Conservation (phyloP, 2,113 vertebrate species). For the Chaetorhynchus papuensis region DNA sequence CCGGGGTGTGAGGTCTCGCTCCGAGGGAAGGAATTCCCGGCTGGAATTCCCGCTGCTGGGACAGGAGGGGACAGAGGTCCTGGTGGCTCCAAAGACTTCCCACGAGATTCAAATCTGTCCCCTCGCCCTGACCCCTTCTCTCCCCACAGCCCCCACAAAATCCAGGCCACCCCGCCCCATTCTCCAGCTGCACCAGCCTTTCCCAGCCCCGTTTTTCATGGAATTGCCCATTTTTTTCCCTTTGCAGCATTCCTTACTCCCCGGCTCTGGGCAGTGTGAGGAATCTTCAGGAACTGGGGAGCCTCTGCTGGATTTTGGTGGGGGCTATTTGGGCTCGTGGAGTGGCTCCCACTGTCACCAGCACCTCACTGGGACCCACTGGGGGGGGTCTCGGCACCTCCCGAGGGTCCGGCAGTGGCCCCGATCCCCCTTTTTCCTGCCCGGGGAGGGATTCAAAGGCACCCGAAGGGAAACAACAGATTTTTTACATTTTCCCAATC, state of each 20-base stretch:
- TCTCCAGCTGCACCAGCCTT: not conserved
- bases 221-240: not conserved
- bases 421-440: not conserved
- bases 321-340: not conserved
- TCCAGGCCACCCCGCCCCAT: fast-evolving
- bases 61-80: not conserved
- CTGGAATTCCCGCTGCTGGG: not conserved
- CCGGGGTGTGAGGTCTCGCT: not conserved
- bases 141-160: not conserved
- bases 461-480: not conserved
- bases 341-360: not conserved
- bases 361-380: not conserved
- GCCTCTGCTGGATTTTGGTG: not conserved
- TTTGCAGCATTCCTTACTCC: not conserved
- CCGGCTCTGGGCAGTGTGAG: not conserved
- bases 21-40: not conserved
- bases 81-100: not conserved
- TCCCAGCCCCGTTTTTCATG: not conserved
- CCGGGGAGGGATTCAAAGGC: not conserved
- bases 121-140: not conserved
- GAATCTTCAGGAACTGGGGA: not conserved
- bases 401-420: not conserved
- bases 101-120: not conserved
- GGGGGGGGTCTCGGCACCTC: not conserved
- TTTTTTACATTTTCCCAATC: not conserved